phyloP scores from a whole-genome alignment of 2,797 vertebrate genomes.

The Cossypha niveicapilla region DNA sequence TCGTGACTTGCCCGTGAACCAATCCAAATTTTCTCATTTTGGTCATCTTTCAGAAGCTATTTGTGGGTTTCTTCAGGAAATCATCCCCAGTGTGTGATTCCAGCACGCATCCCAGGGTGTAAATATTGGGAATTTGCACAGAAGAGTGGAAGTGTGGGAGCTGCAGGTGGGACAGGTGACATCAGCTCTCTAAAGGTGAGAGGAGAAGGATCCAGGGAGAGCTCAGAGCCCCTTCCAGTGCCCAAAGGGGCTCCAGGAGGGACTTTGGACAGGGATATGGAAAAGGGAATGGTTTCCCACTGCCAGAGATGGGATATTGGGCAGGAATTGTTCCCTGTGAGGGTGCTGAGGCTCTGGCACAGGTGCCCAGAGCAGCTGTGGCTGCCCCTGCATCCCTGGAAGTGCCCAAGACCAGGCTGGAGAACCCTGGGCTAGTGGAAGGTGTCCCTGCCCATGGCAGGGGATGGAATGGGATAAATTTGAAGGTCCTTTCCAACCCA shows the following conservation, averaged over 20 bases:
- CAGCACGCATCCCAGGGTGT: not conserved
- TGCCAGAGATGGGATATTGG: not conserved
- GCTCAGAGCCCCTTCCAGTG: accelerated
- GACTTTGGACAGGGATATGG: not conserved
- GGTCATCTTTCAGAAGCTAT: constrained; percentile 24
- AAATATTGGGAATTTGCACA: not conserved
- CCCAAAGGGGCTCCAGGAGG: not conserved
- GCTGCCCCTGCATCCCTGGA: not conserved
- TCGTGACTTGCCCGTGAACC: constrained; percentile 23
- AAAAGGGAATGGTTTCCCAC: not conserved
- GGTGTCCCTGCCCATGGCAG: not conserved
- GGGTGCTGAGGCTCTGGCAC: accelerated
- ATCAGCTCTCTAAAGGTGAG: not conserved
- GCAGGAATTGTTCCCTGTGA: accelerated
- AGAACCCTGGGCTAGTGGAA: accelerated
- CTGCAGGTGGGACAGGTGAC: not conserved
- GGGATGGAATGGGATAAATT: not conserved
- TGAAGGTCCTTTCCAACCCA: not conserved
- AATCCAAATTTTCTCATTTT: constrained; percentile 35
- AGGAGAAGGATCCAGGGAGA: not conserved
- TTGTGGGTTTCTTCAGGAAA: constrained; percentile 51
- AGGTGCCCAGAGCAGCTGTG: not conserved
- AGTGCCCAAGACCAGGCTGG: accelerated
- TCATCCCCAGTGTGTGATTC: not conserved
- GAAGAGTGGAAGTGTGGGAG: accelerated